Evolutionary conservation across 1,140 invertebrate species (phyloP).

Genomic region (Drosophila yakuba): DNA sequence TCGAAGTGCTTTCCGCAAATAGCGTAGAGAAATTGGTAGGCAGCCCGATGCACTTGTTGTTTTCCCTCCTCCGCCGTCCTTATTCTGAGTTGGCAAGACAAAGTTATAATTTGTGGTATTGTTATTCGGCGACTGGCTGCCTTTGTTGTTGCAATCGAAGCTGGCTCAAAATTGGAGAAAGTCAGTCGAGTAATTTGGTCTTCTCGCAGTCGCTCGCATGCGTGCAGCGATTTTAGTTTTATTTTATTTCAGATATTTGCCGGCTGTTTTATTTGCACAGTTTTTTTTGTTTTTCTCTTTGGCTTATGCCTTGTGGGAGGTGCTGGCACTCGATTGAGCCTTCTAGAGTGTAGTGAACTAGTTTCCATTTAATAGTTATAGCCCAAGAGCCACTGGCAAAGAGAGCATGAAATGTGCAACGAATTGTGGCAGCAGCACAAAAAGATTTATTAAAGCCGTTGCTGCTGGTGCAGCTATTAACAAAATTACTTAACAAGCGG

Average conservation of each 20-base stretch:
- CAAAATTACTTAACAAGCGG: constrained; percentile 81
- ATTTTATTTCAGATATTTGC: constrained; percentile 39
- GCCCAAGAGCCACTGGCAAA: constrained; percentile 59
- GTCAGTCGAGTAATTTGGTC: constrained; percentile 52
- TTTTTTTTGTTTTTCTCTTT: constrained; percentile 10
- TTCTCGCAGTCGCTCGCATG: constrained; percentile 34
- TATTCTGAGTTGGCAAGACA: constrained; percentile 27
- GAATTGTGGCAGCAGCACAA: constrained; percentile 75
- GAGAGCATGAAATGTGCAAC: constrained; percentile 82
- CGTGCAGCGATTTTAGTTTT: constrained; percentile 69
- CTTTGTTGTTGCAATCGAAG: constrained; percentile 52
- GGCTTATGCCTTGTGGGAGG: constrained; percentile 40
- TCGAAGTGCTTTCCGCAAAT: constrained; percentile 1
- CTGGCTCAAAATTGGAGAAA: constrained; percentile 67
- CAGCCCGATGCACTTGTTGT: constrained; percentile 7
- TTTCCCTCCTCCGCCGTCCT: constrained; percentile 2
- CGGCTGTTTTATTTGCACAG: not conserved
- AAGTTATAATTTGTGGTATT: constrained; percentile 42
- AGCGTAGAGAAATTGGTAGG: constrained; percentile 30
- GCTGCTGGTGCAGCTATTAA: constrained; percentile 70
- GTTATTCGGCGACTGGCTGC: constrained; percentile 13
- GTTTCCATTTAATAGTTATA: constrained; percentile 71
- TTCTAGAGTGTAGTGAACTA: constrained; percentile 74
- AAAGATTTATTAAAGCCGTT: constrained; percentile 76
- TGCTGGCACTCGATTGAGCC: constrained; percentile 74